Evolutionary conservation across 2,888 invertebrate species (phyloP).

Genomic region (Amphipoea lucens): DNA sequence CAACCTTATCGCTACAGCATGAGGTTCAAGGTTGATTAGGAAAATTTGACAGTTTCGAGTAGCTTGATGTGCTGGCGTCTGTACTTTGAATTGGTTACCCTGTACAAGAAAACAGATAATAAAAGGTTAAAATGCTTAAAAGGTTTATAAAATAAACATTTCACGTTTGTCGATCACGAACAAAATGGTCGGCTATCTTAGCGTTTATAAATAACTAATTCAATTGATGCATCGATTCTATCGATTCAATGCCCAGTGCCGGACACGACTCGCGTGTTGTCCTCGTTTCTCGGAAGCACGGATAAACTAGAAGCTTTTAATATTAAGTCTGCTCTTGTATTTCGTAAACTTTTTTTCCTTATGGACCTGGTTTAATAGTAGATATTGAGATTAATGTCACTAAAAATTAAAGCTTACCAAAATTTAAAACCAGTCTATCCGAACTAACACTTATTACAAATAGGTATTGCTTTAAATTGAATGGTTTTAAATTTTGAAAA

Average conservation of each 20-base stretch:
- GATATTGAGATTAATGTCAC: not conserved
- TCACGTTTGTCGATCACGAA: conserved; percentile 60
- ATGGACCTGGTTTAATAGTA: not conserved
- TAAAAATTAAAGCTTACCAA: not conserved
- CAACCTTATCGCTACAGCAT: too few species aligned
- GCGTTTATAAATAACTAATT: conserved; percentile 57
- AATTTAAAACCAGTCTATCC: not conserved
- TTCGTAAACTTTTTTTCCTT: conserved; percentile 31
- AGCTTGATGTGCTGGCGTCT: too few species aligned
- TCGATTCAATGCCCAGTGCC: conserved; percentile 49
- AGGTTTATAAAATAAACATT: conserved; percentile 61
- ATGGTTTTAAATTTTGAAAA: not conserved
- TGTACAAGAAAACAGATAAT: not conserved
- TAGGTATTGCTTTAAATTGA: not conserved
- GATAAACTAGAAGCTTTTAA: conserved; percentile 32
- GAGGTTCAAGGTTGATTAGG: too few species aligned
- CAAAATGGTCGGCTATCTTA: conserved; percentile 41
- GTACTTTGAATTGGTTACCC: not conserved
- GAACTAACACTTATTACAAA: not conserved
- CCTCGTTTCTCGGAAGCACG: conserved; percentile 47
- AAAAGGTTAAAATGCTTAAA: conserved; percentile 22
- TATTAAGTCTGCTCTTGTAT: conserved; percentile 13
- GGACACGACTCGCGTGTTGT: conserved; percentile 50
- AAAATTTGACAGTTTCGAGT: too few species aligned
- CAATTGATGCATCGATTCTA: conserved; percentile 33